Evolutionary conservation across 2,113 vertebrate species (phyloP).

Genomic region (Epinephelus lanceolatus): DNA sequence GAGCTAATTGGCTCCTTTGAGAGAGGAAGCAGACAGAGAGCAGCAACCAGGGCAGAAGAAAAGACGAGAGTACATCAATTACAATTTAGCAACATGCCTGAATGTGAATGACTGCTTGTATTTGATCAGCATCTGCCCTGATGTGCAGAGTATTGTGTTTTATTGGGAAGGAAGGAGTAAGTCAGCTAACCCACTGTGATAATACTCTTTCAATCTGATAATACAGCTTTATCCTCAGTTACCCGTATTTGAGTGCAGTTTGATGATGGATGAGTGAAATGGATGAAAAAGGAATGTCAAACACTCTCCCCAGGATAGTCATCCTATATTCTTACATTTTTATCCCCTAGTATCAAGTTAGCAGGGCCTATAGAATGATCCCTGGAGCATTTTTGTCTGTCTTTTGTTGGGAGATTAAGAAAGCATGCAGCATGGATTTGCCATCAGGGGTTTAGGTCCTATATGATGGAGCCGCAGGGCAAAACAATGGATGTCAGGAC

Average conservation of each 20-base stretch:
- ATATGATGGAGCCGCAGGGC: conserved; percentile 21
- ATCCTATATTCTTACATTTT: conserved; percentile 18
- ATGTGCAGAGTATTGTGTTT: conserved; percentile 13
- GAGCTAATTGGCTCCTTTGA: conserved; percentile 32
- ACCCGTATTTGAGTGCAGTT: conserved; percentile 16
- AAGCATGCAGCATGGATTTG: conserved; percentile 49
- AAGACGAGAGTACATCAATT: conserved; percentile 20
- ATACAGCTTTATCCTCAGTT: not conserved
- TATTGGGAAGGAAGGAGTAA: not conserved
- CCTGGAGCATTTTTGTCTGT: conserved; percentile 41
- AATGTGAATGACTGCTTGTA: not conserved
- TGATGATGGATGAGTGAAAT: conserved; percentile 28
- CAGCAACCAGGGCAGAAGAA: not conserved
- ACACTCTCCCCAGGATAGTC: conserved; percentile 12
- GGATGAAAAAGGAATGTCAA: conserved; percentile 18
- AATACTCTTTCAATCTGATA: conserved; percentile 2
- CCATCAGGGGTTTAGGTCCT: conserved; percentile 12
- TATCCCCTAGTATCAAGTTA: conserved; percentile 49
- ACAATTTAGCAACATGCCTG: not conserved
- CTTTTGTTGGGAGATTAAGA: conserved; percentile 54
- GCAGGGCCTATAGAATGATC: conserved; percentile 16
- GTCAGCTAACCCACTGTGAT: not conserved
- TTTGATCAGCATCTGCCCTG: not conserved
- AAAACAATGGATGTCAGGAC: not conserved
- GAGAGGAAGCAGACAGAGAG: conserved; percentile 2